Conservation (phyloP, 2,113 vertebrate species). For the Poicephalus gulielmi region DNA sequence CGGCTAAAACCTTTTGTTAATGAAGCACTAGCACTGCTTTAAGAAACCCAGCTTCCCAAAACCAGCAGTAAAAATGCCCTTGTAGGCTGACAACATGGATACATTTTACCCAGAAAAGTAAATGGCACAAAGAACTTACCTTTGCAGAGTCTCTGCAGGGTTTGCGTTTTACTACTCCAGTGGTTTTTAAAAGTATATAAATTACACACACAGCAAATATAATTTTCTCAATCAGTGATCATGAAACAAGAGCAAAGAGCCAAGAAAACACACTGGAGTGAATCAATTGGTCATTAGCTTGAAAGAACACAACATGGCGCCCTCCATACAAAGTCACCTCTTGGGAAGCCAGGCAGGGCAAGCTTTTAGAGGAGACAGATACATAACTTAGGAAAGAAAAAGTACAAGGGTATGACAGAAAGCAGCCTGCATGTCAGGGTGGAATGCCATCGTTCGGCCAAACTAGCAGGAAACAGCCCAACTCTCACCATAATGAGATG, state of each 20-base stretch:
- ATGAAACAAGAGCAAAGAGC: background rate
- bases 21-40: background rate
- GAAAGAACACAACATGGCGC: background rate
- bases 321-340: background rate
- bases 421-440: background rate
- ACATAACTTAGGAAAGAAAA: background rate
- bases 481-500: background rate
- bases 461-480: background rate
- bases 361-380: background rate
- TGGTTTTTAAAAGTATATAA: background rate
- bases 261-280: background rate
- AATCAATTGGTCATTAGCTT: background rate
- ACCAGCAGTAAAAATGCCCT: background rate
- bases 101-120: background rate
- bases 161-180: background rate
- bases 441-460: background rate
- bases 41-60: background rate
- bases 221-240: background rate
- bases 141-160: background rate
- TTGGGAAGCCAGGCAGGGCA: background rate
- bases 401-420: background rate
- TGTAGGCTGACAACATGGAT: conserved; percentile 16
- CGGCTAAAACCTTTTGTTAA: background rate
- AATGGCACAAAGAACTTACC: conserved; percentile 33
- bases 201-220: background rate